phyloP scores from a whole-genome alignment of 2,797 vertebrate species.

The Cryptoprocta ferox region DNA sequence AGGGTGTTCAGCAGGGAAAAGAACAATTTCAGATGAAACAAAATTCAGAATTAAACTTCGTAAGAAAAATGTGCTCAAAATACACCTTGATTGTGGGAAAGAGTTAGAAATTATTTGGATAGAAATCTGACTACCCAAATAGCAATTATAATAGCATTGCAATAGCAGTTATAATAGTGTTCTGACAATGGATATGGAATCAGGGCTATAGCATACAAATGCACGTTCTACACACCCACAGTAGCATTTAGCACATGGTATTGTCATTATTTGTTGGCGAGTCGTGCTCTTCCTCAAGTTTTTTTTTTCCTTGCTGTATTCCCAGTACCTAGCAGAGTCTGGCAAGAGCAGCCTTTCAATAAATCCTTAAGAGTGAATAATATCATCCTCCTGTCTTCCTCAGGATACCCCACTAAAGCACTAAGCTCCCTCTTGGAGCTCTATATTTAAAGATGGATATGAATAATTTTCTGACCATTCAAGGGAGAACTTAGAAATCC shows the following conservation, averaged over 20 bases:
- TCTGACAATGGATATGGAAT: not conserved
- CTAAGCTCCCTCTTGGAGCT: not conserved
- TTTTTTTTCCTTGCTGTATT: not conserved
- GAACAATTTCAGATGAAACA: not conserved
- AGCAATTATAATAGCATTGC: not conserved
- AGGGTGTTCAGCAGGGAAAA: conserved; percentile 9
- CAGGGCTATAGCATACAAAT: not conserved
- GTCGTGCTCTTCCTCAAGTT: not conserved
- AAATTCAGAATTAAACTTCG: conserved; percentile 37
- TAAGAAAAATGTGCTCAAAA: conserved; percentile 7
- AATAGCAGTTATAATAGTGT: not conserved
- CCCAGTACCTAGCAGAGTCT: not conserved
- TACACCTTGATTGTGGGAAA: not conserved
- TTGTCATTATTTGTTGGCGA: not conserved
- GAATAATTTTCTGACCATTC: conserved; percentile 40
- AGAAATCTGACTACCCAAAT: not conserved
- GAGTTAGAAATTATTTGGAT: not conserved
- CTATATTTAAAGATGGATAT: conserved; percentile 20
- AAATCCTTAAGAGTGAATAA: conserved; percentile 1
- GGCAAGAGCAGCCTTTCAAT: not conserved
- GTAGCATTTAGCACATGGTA: not conserved
- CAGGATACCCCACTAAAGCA: not conserved
- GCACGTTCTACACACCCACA: not conserved
- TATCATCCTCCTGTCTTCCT: conserved; percentile 19
- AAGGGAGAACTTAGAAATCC: conserved; percentile 3